Evolutionary conservation across 2,113 vertebrate genomes (phyloP).

Genomic region (Hippocampus abdominalis): DNA sequence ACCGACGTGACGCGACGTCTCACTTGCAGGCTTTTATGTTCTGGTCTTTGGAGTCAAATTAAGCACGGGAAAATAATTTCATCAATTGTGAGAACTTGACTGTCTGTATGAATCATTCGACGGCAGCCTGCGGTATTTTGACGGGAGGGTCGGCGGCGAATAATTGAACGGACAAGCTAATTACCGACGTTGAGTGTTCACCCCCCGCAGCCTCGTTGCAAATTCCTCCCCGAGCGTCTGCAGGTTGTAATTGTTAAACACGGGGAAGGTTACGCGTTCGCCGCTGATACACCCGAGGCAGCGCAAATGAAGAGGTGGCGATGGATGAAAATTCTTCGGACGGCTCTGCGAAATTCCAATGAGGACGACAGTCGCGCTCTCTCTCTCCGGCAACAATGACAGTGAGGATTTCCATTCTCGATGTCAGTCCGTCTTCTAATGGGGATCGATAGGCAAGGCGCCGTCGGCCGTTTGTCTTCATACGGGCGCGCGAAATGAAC

Average conservation of each 20-base stretch:
- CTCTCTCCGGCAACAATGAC: conserved; percentile 26
- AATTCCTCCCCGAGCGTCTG: conserved; percentile 28
- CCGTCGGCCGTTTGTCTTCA: conserved; percentile 49
- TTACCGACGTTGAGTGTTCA: conserved; percentile 56
- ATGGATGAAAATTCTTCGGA: conserved; percentile 50
- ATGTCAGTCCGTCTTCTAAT: conserved; percentile 43
- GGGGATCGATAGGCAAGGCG: conserved; percentile 39
- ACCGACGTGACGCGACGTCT: conserved; percentile 51
- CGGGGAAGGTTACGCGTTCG: conserved; percentile 65
- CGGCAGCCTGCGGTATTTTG: conserved; percentile 49
- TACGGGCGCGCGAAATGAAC: conserved; percentile 30
- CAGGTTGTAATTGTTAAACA: conserved; percentile 53
- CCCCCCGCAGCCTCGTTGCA: conserved; percentile 6
- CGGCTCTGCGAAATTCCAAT: conserved; percentile 55
- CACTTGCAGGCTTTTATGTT: conserved; percentile 14
- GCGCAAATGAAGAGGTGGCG: conserved; percentile 51
- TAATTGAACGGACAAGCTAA: conserved; percentile 58
- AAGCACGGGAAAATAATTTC: conserved; percentile 36
- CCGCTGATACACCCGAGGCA: conserved; percentile 44
- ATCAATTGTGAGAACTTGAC: conserved; percentile 36
- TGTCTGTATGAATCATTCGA: conserved; percentile 24
- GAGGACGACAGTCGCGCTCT: conserved; percentile 20
- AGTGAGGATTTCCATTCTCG: conserved; percentile 36
- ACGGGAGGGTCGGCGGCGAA: conserved; percentile 60
- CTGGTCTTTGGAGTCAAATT: too few relatives aligned